phyloP scores from a whole-genome alignment of 2,888 invertebrate species.

The Auanema sp. region DNA sequence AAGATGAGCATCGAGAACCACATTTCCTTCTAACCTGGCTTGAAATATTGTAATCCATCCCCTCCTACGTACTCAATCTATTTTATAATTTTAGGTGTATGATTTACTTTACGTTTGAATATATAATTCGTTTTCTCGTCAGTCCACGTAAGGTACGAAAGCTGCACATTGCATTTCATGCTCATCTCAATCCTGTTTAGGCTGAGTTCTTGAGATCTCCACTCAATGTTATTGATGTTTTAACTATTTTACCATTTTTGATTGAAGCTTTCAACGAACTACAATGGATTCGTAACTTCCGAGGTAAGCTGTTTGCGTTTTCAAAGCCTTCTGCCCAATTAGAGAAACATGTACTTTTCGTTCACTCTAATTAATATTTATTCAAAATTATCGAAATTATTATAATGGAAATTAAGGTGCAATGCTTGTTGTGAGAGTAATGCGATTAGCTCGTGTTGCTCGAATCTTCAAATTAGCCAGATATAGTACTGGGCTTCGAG shows the following conservation, averaged over 20 bases:
- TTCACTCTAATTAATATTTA: not conserved
- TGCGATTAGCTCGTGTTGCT: conserved; percentile 57
- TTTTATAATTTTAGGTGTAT: conserved; percentile 47
- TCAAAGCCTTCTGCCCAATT: no score
- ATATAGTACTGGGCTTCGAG: conserved; percentile 54
- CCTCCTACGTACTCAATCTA: conserved; percentile 10
- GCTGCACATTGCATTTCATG: not conserved
- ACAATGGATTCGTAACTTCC: conserved; percentile 48
- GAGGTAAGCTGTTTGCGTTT: no score
- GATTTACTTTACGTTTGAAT: conserved; percentile 61
- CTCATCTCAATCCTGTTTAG: conserved; percentile 21
- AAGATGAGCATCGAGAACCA: conserved; percentile 52
- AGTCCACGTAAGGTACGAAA: conserved; percentile 46
- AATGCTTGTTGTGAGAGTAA: conserved; percentile 60
- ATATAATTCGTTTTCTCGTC: conserved; percentile 51
- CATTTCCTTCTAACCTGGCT: conserved; percentile 29
- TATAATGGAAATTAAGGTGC: conserved; percentile 39
- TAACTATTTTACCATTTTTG: conserved; percentile 55
- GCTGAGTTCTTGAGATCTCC: conserved; percentile 52
- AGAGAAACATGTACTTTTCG: no score
- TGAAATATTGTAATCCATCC: conserved; percentile 23
- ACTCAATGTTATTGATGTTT: conserved; percentile 58
- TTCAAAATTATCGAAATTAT: not conserved
- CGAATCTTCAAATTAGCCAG: conserved; percentile 60
- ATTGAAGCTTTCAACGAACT: conserved; percentile 48